Evolutionary conservation across 2,797 vertebrate genomes (phyloP), one percentile per base, ranked within the genome.

Genomic region (Microhierax caerulescens): DNA sequence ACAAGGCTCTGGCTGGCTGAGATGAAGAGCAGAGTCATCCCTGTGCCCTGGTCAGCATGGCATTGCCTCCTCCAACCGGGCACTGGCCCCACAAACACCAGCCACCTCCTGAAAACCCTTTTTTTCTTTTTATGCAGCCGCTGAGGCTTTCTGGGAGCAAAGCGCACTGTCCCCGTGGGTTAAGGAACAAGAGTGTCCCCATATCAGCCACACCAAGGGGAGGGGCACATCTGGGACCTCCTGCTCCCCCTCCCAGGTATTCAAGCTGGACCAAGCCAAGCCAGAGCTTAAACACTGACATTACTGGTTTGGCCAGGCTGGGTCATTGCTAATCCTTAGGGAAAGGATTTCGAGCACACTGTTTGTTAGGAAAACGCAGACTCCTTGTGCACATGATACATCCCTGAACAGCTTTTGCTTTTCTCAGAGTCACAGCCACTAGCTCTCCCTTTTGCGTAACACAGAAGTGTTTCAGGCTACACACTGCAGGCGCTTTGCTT

Each of bases 151-250:
- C 32, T 20, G 6, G 43, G 63, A 37, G 50, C 23, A 75, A 70
- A 45, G 24, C 4, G 0, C 41, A 5, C 9, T 8, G 36, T 9
- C 75, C 43, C 50, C 37, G 6, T 2, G 18, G 36, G 17, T 1
- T 27, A 23, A 9, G 37, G 22, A 76, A 57, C 5, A 23, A 19
- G n/a, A 51, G 28, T 50, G 70, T 39, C 82, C 63, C 48, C 3
- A 3, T 11, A 68, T 18, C 24, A 7, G 56, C 20, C 50, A 12
- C 24, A 12, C 3, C 0, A 34, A 60, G 54, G 20, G 32, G 24
- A 27, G 28, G 28, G 53, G 56, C 0, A 6, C 7, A 0, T 23
- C 13, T 16, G 54, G 1, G 0, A 65, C n/a, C 6, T 11, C 19
- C 32, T 43, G 56, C 43, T 67, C 32, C 48, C 41, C 24, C 32